Percentiles rank a stretch among this genome's conserved stretches.
Evolutionary conservation across 2,797 vertebrate species (phyloP).

Genomic region (Paedocypris micromegethes): DNA sequence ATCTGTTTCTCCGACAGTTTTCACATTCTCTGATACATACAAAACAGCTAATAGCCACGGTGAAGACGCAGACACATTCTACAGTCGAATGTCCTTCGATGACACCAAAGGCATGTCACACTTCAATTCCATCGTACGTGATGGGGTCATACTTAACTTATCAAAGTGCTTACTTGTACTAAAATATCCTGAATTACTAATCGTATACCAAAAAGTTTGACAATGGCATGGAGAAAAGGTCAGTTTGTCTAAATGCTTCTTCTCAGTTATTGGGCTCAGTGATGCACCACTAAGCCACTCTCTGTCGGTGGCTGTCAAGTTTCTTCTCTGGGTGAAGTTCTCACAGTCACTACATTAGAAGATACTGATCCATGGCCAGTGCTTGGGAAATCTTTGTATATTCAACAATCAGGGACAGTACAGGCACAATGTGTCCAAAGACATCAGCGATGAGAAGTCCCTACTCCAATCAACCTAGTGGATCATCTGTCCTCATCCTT

Average conservation of each 20-base stretch:
- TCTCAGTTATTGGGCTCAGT: constrained; percentile 68
- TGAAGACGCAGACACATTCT: constrained; percentile 79
- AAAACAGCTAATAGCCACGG: constrained; percentile 89
- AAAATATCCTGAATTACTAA: constrained; percentile 96
- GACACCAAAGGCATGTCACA: constrained; percentile 69
- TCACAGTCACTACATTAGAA: constrained; percentile 35
- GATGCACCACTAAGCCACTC: constrained; percentile 70
- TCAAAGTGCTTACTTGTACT: constrained; percentile 98
- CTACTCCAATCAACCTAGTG: constrained; percentile 46
- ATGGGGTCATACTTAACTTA: constrained; percentile 91
- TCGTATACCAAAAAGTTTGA: constrained; percentile 93
- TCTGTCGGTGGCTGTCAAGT: constrained; percentile 60
- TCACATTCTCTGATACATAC: constrained; percentile 88
- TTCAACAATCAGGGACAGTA: constrained; percentile 79
- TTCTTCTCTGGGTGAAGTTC: constrained; percentile 57
- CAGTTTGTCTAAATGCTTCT: constrained; percentile 75
- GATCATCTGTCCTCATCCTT: constrained; percentile 97
- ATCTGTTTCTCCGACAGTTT: constrained; percentile 80
- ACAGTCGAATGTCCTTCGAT: constrained; percentile 78
- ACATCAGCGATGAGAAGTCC: constrained; percentile 75
- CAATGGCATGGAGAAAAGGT: constrained; percentile 84
- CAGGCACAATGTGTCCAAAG: constrained; percentile 79
- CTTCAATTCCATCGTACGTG: constrained; percentile 79
- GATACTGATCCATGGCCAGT: constrained; percentile 54
- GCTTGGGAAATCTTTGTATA: constrained; percentile 71